These are phyloP conservation scores for Paraplagusia blochii DNA, from an alignment of 2,113 vertebrate genomes.

Conservation along the genomic window DNA sequence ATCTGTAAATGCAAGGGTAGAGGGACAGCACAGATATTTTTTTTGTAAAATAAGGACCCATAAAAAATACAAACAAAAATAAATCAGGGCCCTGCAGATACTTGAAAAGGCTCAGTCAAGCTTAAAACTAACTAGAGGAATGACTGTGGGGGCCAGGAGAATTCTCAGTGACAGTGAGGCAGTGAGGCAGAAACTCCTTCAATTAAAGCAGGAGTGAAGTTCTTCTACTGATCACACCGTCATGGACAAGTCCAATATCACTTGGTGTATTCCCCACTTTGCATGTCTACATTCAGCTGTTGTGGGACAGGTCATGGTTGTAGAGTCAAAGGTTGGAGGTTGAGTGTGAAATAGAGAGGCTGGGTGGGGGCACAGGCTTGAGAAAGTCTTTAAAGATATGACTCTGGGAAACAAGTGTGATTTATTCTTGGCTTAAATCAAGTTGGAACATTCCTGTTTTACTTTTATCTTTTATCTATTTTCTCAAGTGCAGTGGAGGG, in stretches of 20 bases:
- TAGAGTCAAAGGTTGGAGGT: slow-evolving; percentile 58
- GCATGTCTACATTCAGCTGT: slow-evolving; percentile 14
- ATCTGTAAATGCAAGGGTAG: slow-evolving; percentile 32
- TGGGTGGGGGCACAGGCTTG: slow-evolving; percentile 58
- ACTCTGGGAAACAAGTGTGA: slow-evolving; percentile 14
- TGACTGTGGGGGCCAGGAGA: slow-evolving; percentile 46
- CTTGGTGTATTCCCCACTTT: slow-evolving; percentile 2
- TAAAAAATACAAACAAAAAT: slow-evolving; percentile 12
- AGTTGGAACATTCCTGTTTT: slow-evolving; percentile 3
- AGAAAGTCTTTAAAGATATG: slow-evolving; percentile 49
- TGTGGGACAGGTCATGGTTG: slow-evolving; percentile 29
- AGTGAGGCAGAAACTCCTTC: slow-evolving; percentile 29
- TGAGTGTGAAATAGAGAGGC: slow-evolving; percentile 47
- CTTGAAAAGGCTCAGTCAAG: slow-evolving; percentile 54
- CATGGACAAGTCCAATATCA: background rate
- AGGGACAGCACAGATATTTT: slow-evolving; percentile 12
- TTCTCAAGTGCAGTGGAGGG: background rate
- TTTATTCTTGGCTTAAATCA: slow-evolving; percentile 8
- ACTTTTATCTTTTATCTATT: background rate
- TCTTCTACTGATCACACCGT: background rate
- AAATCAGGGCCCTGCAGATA: slow-evolving; percentile 30
- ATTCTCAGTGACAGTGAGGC: slow-evolving; percentile 31
- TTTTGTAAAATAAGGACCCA: slow-evolving; percentile 34
- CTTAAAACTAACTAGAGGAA: slow-evolving; percentile 50
- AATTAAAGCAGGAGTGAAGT: slow-evolving; percentile 24